phyloP scores from a whole-genome alignment of 2,888 invertebrate species.

The Pandemis corylana region DNA sequence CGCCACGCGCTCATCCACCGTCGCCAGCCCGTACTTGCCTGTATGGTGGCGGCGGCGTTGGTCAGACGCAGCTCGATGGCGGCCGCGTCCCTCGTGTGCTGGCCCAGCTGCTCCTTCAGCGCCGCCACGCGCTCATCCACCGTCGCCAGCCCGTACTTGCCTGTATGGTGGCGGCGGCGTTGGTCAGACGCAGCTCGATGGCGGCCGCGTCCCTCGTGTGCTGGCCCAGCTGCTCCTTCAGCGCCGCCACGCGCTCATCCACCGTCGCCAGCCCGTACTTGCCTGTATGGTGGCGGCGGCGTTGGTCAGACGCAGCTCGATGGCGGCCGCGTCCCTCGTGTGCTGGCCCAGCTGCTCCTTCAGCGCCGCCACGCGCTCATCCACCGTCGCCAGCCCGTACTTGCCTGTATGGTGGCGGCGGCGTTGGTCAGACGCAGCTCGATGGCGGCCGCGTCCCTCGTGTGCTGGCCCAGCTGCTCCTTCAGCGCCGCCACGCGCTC shows the following conservation, averaged over 20 bases:
- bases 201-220: constrained; percentile 98
- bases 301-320: constrained; percentile 92
- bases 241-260: constrained; percentile 86
- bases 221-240: constrained; percentile 91
- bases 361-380: constrained; percentile 88
- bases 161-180: constrained; percentile 90
- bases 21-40: constrained; percentile 63
- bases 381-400: not conserved
- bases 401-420: constrained; percentile 89
- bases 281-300: constrained; percentile 91
- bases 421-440: constrained; percentile 93
- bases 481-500: constrained; percentile 90
- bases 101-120: constrained; percentile 91
- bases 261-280: not conserved
- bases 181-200: constrained; percentile 92
- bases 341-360: constrained; percentile 92
- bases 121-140: constrained; percentile 93
- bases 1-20: constrained; percentile 84
- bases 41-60: constrained; percentile 90
- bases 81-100: constrained; percentile 97
- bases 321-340: constrained; percentile 97
- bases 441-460: constrained; percentile 97
- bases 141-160: constrained; percentile 88
- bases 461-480: constrained; percentile 91
- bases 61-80: constrained; percentile 93